Evolutionary conservation across 2,888 invertebrate species (phyloP), one percentile per base, ranked within the genome.

Genomic region (Aphidoletes aphidimyza): DNA sequence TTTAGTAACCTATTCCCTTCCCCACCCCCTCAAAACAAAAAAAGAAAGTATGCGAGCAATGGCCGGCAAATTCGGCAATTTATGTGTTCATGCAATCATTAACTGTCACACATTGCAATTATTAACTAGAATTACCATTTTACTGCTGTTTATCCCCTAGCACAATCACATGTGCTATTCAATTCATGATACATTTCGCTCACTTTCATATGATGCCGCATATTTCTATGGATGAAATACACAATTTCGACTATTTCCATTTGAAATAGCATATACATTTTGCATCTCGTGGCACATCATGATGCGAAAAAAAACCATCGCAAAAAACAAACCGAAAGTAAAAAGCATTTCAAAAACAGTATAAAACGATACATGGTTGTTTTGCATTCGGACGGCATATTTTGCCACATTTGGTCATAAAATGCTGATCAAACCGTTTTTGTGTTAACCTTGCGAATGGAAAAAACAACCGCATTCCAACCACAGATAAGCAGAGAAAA

Each of bases 401-500:
- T 54, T 54, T n/a, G 54, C 22, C 54, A 54, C 54, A 54, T 54
- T 22, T 22, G 22, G 9, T 3, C 22, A 54, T 54, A 54, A 54
- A 54, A 1, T 22, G 54, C 22, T 54, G 54, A 6, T 2, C 17
- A 17, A 47, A 47, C 47, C 14, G 2, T 54, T 54, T 54, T 54
- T 54, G 9, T 17, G 22, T 22, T 3, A 54, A 54, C 54, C 54
- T 22, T 54, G 54, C 22, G 22, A 54, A 1, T 22, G 1, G 5
- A 54, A 39, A 5, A 39, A 39, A 39, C 39, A 54, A n/a, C 3
- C 22, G 22, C 22, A 54, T 54, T 54, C 9, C 5, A 5, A 22
- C 54, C 22, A 54, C n/a, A 54, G 54, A 54, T 54, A 54, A 54
- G 54, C 54, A 54, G 54, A 54, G 22, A 54, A 22, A 54, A 22